phyloP scores from a whole-genome alignment of 2,888 invertebrate species.

The Sinelater perroti region DNA sequence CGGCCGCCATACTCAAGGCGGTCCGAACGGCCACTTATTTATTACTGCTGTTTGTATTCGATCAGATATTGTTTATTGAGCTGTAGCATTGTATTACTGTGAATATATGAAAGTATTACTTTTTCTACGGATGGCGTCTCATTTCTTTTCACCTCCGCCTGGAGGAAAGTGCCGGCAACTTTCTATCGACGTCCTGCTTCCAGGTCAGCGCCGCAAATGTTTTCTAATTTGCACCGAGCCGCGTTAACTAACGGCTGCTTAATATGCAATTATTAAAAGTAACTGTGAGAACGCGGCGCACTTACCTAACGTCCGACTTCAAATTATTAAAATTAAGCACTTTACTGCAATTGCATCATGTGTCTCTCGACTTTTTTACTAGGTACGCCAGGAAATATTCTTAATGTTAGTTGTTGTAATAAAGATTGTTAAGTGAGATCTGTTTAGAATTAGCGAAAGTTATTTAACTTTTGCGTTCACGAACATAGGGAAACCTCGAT shows the following conservation, averaged over 20 bases:
- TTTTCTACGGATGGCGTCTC: conserved; percentile 17
- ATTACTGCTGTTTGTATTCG: conserved; percentile 12
- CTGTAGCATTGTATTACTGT: conserved; percentile 22
- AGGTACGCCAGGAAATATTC: no score
- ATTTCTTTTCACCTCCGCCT: conserved; percentile 16
- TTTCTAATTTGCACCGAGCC: conserved; percentile 11
- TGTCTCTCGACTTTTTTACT: no score
- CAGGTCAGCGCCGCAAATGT: background rate
- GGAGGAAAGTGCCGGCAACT: conserved; percentile 16
- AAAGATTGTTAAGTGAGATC: no score
- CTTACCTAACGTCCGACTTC: background rate
- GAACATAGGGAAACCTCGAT: no score
- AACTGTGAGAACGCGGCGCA: conserved; percentile 2
- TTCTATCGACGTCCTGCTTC: conserved; percentile 14
- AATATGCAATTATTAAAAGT: background rate
- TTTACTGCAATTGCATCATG: no score
- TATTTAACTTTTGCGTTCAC: no score
- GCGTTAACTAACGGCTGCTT: no score
- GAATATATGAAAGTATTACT: conserved; percentile 29
- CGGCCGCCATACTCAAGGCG: conserved; percentile 11
- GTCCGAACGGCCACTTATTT: conserved; percentile 16
- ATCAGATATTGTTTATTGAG: conserved; percentile 15
- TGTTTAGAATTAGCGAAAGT: no score
- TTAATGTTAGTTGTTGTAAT: no score
- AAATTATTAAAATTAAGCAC: no score